phyloP scores from a whole-genome alignment of 2,888 invertebrate species.

The Smittia sp. region DNA sequence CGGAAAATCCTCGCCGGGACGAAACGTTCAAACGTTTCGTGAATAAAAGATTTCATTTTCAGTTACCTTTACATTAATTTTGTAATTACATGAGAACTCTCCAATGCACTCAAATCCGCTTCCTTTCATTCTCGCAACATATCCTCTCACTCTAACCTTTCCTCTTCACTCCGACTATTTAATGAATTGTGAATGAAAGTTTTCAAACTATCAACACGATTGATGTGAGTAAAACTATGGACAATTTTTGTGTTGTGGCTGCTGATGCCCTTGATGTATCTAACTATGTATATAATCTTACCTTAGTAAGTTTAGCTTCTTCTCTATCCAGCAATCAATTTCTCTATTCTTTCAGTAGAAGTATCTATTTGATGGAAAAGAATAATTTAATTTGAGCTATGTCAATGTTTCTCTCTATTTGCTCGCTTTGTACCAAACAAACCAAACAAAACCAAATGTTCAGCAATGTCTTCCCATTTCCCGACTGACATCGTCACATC shows the following conservation, averaged over 20 bases:
- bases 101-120: too few species aligned
- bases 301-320: background rate
- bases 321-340: background rate
- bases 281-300: background rate
- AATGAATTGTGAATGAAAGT: background rate
- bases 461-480: background rate
- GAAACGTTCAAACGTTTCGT: too few species aligned
- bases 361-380: slow-evolving; percentile 35
- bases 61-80: too few species aligned
- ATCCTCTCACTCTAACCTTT: too few species aligned
- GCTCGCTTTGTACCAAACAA: slow-evolving; percentile 18
- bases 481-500: background rate
- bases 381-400: slow-evolving; percentile 21
- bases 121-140: too few species aligned
- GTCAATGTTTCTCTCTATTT: slow-evolving; percentile 32
- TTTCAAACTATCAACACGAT: background rate
- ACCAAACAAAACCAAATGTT: slow-evolving; percentile 22
- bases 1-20: too few species aligned
- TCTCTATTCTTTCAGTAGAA: slow-evolving; percentile 34
- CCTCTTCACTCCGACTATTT: background rate
- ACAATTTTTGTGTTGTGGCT: slow-evolving; percentile 19
- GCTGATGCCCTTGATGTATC: slow-evolving; percentile 30
- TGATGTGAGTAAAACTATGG: background rate
- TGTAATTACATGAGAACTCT: too few species aligned
- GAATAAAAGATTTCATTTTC: too few species aligned